These are phyloP conservation scores for Atrina japonica DNA, from an alignment of 2,888 invertebrate species.

Conservation along the genomic window DNA sequence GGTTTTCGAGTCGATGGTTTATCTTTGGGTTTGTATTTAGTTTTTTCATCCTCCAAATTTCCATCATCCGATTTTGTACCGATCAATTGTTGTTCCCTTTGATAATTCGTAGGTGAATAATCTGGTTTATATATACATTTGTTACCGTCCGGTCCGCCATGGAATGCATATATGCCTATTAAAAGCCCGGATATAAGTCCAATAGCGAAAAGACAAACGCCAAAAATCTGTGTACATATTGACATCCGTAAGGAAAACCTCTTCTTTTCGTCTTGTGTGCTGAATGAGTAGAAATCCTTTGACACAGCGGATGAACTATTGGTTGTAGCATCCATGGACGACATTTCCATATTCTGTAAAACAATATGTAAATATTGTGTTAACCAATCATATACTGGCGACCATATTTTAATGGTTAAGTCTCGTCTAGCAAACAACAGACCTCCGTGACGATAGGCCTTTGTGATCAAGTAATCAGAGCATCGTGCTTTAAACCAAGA, in stretches of 20 bases:
- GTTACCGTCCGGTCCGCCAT: slow-evolving; percentile 33
- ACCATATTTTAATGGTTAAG: too few relatives aligned
- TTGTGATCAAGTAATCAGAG: too few relatives aligned
- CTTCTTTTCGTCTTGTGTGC: slow-evolving; percentile 1
- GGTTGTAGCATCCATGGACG: background rate
- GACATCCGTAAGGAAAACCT: slow-evolving; percentile 5
- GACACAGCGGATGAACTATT: slow-evolving; percentile 1
- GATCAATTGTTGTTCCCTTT: too few relatives aligned
- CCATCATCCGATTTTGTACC: background rate
- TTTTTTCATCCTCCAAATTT: background rate
- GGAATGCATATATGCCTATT: slow-evolving; percentile 56
- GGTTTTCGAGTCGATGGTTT: background rate
- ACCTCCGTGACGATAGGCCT: too few relatives aligned
- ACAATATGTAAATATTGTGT: too few relatives aligned
- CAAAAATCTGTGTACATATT: slow-evolving; percentile 45
- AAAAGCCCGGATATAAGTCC: slow-evolving; percentile 52
- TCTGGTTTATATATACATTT: background rate
- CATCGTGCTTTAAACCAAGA: too few relatives aligned
- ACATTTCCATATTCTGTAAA: slow-evolving; percentile 15
- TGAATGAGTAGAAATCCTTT: slow-evolving; percentile 14
- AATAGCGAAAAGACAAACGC: slow-evolving; percentile 47
- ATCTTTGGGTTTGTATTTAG: slow-evolving; percentile 1
- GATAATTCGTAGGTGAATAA: background rate
- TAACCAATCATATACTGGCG: too few relatives aligned
- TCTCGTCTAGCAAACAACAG: too few relatives aligned